Evolutionary conservation across 2,888 invertebrate genomes (phyloP), one percentile per base, ranked within the genome.

Genomic region (Coenonympha arcania): DNA sequence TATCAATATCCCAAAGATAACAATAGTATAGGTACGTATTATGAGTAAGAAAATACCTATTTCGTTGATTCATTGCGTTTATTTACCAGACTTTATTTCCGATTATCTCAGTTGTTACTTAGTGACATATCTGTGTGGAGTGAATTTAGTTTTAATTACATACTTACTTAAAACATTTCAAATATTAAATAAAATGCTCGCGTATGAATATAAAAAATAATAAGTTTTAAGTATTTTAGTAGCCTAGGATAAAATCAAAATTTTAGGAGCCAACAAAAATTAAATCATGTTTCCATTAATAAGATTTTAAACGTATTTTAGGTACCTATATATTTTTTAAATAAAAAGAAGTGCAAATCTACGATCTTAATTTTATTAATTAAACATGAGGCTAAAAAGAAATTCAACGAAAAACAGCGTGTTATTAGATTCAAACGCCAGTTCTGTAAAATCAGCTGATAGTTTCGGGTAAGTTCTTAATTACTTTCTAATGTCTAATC

Each of bases 391-490:
- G 43, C 65, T 64, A 28, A 53, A 64, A 37, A 64, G 58, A 19
- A 55, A 57, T 40, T 44, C 53, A 31, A 61, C 34, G 51, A 54
- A 44, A 37, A 56, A 47, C 60, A 62, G 54, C 61, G 75, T 71
- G 20, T 69, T 66, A 5, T 69, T 66, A 5, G 65, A 71, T 13
- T 72, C 76, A 0, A 70, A 72, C 0, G 64, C 73, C 2, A 78
- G 77, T 20, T 83, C 83, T 0, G 63, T 77, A 26, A 64, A 66
- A 37, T 79, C 83, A 1, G 62, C 66, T 4, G 76, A 71, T 16
- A 80, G 77, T 57, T 79, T 70, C 50, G 80, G 75, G 77, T 80
- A 46, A 75, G 77, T 73, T 20, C 6, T 26, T 24, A n/a, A n/a
- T n/a, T n/a, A n/a, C 20, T 16, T 22, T 37, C 13, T 3, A 26